Conservation (phyloP, 1,140 invertebrate species). For the Mylabris phalerata region DNA sequence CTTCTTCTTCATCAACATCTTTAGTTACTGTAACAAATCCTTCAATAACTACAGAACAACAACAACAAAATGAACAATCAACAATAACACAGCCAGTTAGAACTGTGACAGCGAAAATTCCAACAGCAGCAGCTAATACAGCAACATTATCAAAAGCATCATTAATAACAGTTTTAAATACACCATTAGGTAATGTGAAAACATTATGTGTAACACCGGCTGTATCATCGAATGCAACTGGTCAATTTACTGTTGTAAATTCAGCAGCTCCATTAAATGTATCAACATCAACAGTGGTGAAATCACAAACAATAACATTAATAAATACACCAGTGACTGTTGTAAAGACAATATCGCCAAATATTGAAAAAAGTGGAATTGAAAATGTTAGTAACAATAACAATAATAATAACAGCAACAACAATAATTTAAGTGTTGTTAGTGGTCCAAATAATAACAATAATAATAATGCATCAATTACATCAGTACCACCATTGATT, state of each 20-base stretch:
- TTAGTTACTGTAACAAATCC: neutral
- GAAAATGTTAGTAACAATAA: constrained; percentile 3
- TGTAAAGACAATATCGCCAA: constrained; percentile 29
- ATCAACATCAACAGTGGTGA: constrained; percentile 24
- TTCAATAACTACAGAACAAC: neutral
- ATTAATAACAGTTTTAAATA: constrained; percentile 38
- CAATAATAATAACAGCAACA: constrained; percentile 15
- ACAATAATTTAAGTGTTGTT: neutral
- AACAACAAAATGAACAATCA: neutral
- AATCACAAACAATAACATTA: constrained; percentile 37
- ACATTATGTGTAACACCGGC: constrained; percentile 34
- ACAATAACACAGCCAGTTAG: constrained; percentile 10
- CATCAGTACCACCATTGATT: constrained; percentile 19
- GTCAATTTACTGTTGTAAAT: constrained; percentile 36
- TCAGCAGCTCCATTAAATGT: constrained; percentile 27
- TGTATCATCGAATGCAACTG: constrained; percentile 26
- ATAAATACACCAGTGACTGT: constrained; percentile 36
- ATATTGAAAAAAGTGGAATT: constrained; percentile 17
- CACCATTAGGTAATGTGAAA: constrained; percentile 37
- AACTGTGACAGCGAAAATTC: constrained; percentile 26
- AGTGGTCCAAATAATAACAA: constrained; percentile 4
- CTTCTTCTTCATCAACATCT: neutral
- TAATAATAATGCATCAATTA: neutral
- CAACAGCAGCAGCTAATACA: constrained; percentile 11
- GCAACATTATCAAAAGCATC: constrained; percentile 28